Conservation (phyloP, 1,140 invertebrate species). For the Eriosoma lanigerum region DNA sequence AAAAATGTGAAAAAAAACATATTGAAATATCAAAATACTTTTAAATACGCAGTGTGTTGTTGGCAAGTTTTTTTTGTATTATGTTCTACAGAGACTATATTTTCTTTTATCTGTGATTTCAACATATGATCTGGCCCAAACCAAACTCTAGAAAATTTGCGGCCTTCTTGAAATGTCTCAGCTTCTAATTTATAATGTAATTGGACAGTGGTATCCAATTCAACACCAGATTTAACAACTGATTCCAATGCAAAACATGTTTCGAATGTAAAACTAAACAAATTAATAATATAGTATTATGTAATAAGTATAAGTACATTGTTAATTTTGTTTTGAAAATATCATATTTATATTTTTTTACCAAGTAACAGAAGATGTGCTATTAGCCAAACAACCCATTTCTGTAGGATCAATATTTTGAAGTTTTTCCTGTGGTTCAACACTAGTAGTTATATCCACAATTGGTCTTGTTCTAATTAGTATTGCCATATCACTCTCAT, state of each 20-base stretch:
- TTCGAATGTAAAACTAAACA: constrained; percentile 76
- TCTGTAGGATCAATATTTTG: constrained; percentile 79
- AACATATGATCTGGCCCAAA: constrained; percentile 63
- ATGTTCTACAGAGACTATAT: constrained; percentile 55
- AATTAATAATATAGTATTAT: constrained; percentile 45
- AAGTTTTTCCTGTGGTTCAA: constrained; percentile 67
- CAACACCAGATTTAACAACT: constrained; percentile 59
- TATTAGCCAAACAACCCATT: constrained; percentile 70
- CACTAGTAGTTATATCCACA: constrained; percentile 72
- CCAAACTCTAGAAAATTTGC: constrained; percentile 80
- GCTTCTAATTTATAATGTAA: constrained; percentile 80
- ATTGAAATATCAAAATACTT: constrained; percentile 63
- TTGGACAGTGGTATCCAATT: constrained; percentile 55
- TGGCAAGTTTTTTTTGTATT: constrained; percentile 64
- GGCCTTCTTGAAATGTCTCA: constrained; percentile 74
- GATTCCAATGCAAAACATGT: constrained; percentile 81
- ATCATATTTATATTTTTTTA: constrained; percentile 57
- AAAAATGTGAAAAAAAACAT: background rate
- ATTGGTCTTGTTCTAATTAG: constrained; percentile 80
- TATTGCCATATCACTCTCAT: constrained; percentile 74
- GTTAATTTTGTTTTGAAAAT: constrained; percentile 21
- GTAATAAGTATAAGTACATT: background rate
- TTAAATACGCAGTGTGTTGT: constrained; percentile 76
- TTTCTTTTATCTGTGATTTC: constrained; percentile 58
- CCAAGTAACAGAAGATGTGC: constrained; percentile 72